Conservation (phyloP, 1,140 invertebrate species). For the Lithobius niger region DNA sequence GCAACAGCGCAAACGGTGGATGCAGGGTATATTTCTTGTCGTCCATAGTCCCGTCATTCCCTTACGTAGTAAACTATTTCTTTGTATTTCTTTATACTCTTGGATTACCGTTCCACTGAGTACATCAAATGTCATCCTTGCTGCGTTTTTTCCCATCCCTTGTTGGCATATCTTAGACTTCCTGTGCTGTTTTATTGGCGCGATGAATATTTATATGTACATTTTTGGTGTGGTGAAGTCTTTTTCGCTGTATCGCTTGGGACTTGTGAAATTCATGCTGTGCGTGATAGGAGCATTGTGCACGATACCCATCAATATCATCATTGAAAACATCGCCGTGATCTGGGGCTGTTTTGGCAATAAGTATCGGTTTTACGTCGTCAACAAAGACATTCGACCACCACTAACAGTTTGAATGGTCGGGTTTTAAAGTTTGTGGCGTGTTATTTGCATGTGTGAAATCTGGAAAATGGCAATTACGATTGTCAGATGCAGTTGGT, state of each 20-base stretch:
- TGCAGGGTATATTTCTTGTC: slow-evolving; percentile 88
- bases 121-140: slow-evolving; percentile 73
- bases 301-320: slow-evolving; percentile 78
- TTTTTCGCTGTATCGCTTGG: slow-evolving; percentile 75
- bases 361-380: slow-evolving; percentile 90
- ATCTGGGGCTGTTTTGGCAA: slow-evolving; percentile 82
- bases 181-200: slow-evolving; percentile 74
- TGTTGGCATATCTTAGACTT: slow-evolving; percentile 51
- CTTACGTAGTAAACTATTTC: slow-evolving; percentile 60
- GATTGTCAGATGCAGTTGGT: too few relatives aligned
- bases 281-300: slow-evolving; percentile 71
- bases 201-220: slow-evolving; percentile 88
- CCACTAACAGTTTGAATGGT: slow-evolving; percentile 11
- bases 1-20: slow-evolving; percentile 90
- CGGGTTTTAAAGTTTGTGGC: too few relatives aligned
- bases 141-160: slow-evolving; percentile 70
- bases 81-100: slow-evolving; percentile 82
- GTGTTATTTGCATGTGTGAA: too few relatives aligned
- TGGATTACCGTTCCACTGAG: slow-evolving; percentile 90
- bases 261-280: slow-evolving; percentile 57
- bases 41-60: slow-evolving; percentile 81
- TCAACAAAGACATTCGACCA: slow-evolving; percentile 67
- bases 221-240: slow-evolving; percentile 91
- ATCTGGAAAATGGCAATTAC: too few relatives aligned
- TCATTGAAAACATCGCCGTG: slow-evolving; percentile 87